These are phyloP conservation scores for Phaenicophaeus curvirostris DNA, from an alignment of 2,797 vertebrate species.

Conservation along the genomic window DNA sequence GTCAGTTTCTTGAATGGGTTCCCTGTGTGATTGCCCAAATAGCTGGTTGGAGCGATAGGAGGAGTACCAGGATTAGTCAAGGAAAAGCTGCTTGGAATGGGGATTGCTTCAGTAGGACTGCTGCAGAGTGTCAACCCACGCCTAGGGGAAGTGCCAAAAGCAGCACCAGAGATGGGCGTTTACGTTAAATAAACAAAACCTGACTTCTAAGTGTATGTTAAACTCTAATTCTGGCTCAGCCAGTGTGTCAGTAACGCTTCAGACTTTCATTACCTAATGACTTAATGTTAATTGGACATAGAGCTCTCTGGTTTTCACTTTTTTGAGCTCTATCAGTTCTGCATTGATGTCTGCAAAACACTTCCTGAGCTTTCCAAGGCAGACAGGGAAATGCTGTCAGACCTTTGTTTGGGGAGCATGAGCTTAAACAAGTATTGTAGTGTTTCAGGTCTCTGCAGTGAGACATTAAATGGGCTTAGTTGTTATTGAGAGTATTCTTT, in stretches of 20 bases:
- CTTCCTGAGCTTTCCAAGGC: neutral
- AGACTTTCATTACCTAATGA: neutral
- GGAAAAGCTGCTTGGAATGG: neutral
- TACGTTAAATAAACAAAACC: neutral
- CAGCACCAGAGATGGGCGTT: neutral
- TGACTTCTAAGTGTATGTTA: neutral
- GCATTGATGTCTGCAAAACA: neutral
- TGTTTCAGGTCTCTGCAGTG: neutral
- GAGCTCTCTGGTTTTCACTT: neutral
- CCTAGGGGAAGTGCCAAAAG: neutral
- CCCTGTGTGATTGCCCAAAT: neutral
- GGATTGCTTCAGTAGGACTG: neutral
- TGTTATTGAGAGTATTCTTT: neutral
- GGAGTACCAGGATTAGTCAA: neutral
- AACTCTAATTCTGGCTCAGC: neutral
- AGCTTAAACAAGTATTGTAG: neutral
- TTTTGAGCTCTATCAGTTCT: neutral
- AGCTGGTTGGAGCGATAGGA: neutral
- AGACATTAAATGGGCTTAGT: neutral
- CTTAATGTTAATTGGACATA: rapidly evolving
- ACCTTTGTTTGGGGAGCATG: rapidly evolving
- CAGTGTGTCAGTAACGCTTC: neutral
- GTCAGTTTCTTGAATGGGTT: neutral
- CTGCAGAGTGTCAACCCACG: neutral
- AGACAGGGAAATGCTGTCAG: neutral